Evolutionary conservation across 2,797 vertebrate species (phyloP).

Genomic region (Sebastolobus altivelis): DNA sequence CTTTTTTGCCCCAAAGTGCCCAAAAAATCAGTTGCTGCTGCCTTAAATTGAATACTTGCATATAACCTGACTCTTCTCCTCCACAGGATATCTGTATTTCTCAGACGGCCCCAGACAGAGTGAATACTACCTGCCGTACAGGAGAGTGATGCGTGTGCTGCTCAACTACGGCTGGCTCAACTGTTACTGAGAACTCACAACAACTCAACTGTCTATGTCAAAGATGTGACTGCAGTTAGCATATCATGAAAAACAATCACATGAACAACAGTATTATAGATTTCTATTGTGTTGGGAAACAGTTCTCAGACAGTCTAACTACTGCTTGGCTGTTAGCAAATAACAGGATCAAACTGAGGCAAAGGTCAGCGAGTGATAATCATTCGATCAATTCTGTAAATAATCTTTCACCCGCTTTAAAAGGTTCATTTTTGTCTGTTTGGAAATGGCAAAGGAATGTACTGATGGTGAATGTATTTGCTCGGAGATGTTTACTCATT

Average conservation of each 20-base stretch:
- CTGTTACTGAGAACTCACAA: constrained; percentile 74
- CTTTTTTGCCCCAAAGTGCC: background rate
- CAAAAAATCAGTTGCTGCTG: background rate
- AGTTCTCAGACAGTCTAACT: background rate
- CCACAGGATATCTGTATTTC: constrained; percentile 82
- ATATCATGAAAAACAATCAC: background rate
- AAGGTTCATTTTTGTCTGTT: background rate
- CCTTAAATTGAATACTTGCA: background rate
- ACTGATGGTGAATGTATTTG: background rate
- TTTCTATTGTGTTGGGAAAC: background rate
- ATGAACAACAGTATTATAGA: background rate
- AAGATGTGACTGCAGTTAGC: background rate
- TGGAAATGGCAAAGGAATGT: background rate
- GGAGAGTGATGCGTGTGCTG: constrained; percentile 64
- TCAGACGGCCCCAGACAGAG: constrained; percentile 77
- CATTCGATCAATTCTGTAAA: constrained; percentile 18
- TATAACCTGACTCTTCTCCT: background rate
- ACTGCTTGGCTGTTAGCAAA: background rate
- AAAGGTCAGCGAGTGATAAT: constrained; percentile 21
- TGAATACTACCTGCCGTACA: constrained; percentile 68
- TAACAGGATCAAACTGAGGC: background rate
- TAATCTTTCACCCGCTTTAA: constrained; percentile 23
- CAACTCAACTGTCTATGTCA: background rate
- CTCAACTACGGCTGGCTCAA: constrained; percentile 83
- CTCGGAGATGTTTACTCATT: background rate